phyloP scores from a whole-genome alignment of 2,888 invertebrate genomes.

The Automeris io region DNA sequence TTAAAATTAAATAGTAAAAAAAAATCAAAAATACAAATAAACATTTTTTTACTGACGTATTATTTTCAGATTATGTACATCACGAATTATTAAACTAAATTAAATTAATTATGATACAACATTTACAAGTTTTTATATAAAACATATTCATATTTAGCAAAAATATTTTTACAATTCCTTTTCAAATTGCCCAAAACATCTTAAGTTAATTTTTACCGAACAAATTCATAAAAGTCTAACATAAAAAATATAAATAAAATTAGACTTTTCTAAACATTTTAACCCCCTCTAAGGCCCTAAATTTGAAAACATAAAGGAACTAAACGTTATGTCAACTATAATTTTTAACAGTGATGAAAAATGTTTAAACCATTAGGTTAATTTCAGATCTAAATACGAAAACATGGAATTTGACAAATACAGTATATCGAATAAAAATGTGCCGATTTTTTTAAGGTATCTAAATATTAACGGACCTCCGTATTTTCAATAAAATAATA shows the following conservation, averaged over 20 bases:
- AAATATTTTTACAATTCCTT: neutral
- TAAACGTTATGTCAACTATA: no score
- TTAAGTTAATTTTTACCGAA: neutral
- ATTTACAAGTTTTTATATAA: constrained; percentile 46
- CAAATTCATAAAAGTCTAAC: neutral
- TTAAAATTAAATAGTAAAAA: constrained; percentile 20
- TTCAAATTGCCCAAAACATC: neutral
- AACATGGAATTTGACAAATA: constrained; percentile 16
- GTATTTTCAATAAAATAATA: constrained; percentile 5
- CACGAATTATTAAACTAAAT: constrained; percentile 37
- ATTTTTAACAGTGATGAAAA: no score
- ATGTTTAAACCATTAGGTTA: constrained; percentile 31
- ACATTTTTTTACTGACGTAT: constrained; percentile 38
- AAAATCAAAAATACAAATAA: constrained; percentile 55
- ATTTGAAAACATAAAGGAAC: no score
- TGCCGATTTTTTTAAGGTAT: no score
- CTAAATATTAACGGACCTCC: no score
- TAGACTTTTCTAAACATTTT: neutral
- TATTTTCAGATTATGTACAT: constrained; percentile 65
- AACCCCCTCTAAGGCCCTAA: no score
- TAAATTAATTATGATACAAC: constrained; percentile 56
- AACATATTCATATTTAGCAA: constrained; percentile 4
- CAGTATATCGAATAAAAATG: no score
- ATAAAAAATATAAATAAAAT: neutral
- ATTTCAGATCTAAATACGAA: constrained; percentile 35